Conservation (phyloP, 2,888 invertebrate genomes). For the Drosophila birchii region DNA sequence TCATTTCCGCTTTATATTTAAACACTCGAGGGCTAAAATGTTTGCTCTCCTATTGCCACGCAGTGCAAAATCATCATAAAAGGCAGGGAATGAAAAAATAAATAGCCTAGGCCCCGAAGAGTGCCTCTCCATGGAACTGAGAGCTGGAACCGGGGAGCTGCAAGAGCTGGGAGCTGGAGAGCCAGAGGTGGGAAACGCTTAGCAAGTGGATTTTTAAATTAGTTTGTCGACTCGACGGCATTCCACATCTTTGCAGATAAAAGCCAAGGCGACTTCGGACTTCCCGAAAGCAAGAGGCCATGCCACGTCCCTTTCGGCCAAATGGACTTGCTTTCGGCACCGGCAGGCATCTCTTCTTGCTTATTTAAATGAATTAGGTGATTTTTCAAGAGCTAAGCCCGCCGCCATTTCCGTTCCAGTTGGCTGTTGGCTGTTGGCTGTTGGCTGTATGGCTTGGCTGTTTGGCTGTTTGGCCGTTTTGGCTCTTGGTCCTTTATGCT, state of each 20-base stretch:
- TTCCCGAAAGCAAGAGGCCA: conserved; percentile 14
- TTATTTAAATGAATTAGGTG: conserved; percentile 82
- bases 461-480: conserved; percentile 3
- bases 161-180: not conserved
- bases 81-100: conserved; percentile 74
- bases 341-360: conserved; percentile 57
- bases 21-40: conserved; percentile 79
- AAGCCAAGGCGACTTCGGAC: conserved; percentile 38
- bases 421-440: conserved; percentile 20
- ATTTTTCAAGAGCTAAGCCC: conserved; percentile 80
- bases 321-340: conserved; percentile 64
- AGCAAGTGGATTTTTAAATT: conserved; percentile 81
- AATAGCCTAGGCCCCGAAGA: conserved; percentile 47
- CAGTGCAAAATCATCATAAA: conserved; percentile 73
- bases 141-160: not conserved
- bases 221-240: conserved; percentile 62
- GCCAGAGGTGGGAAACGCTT: conserved; percentile 58
- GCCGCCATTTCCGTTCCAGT: conserved; percentile 68
- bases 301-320: conserved; percentile 53
- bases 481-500: conserved; percentile 45
- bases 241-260: conserved; percentile 46
- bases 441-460: conserved; percentile 2
- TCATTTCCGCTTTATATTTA: conserved; percentile 80
- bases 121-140: conserved; percentile 12
- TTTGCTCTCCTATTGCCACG: conserved; percentile 68